These are phyloP conservation scores for Eremobia ochroleuca DNA, from an alignment of 2,888 invertebrate species.

Conservation along the genomic window DNA sequence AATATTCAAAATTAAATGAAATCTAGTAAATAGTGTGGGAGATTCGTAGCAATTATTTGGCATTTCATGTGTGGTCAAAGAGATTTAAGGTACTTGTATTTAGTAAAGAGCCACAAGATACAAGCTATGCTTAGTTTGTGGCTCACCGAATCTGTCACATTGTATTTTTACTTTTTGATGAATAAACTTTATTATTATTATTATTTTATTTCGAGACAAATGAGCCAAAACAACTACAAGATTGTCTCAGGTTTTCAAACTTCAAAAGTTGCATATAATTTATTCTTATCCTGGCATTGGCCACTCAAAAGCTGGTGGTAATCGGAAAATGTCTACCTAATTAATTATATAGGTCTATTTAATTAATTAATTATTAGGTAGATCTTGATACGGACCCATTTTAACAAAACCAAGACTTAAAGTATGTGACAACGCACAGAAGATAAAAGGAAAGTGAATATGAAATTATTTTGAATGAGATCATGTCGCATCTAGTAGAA, in stretches of 20 bases:
- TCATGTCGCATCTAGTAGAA: slow-evolving; percentile 70
- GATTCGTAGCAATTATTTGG: too few relatives aligned
- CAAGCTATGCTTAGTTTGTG: too few relatives aligned
- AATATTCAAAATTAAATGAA: too few relatives aligned
- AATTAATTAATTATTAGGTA: too few relatives aligned
- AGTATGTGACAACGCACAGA: neutral
- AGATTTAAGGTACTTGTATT: too few relatives aligned
- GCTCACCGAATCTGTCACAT: too few relatives aligned
- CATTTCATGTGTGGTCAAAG: too few relatives aligned
- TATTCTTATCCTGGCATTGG: neutral
- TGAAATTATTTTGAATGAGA: neutral
- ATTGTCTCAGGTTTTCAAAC: neutral
- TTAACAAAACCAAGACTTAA: neutral
- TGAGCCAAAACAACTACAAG: neutral
- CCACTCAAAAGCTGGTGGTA: neutral
- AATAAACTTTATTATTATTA: too few relatives aligned
- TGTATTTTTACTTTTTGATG: too few relatives aligned
- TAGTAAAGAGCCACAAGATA: too few relatives aligned
- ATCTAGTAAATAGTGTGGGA: too few relatives aligned
- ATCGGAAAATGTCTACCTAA: neutral
- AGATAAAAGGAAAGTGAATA: neutral
- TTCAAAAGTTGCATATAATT: neutral
- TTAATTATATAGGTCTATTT: neutral
- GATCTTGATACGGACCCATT: neutral
- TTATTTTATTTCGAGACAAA: neutral